Percentiles rank a stretch among this genome's conserved stretches.
Evolutionary conservation across 2,113 vertebrate species (phyloP).

Genomic region (Psilopogon haemacephalus): DNA sequence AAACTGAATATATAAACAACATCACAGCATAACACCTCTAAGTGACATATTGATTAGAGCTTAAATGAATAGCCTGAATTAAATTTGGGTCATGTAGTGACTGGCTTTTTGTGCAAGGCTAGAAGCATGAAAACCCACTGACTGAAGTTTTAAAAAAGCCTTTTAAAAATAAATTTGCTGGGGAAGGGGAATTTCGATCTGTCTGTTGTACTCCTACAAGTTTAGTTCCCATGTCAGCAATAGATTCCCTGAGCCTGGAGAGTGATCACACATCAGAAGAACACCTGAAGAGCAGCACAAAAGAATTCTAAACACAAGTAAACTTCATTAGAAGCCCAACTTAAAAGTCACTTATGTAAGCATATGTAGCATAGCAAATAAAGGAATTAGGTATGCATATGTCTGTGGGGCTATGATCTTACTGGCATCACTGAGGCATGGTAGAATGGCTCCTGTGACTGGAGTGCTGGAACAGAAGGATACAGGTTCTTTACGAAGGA

Average conservation of each 20-base stretch:
- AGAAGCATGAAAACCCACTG: not conserved
- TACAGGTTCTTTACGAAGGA: too few relatives aligned
- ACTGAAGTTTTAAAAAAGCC: not conserved
- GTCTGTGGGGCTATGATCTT: too few relatives aligned
- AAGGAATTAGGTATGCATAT: not conserved
- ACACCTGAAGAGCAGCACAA: not conserved
- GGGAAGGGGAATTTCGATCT: not conserved
- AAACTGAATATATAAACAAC: conserved; percentile 40
- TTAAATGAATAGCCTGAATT: conserved; percentile 30
- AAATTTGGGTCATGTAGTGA: not conserved
- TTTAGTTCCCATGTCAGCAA: not conserved
- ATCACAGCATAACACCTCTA: not conserved
- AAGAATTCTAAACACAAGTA: not conserved
- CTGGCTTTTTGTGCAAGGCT: not conserved
- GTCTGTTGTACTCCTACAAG: not conserved
- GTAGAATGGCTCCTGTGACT: too few relatives aligned
- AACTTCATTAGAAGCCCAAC: not conserved
- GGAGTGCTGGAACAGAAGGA: too few relatives aligned
- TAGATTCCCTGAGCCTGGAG: not conserved
- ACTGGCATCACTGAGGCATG: too few relatives aligned
- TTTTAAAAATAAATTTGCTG: not conserved
- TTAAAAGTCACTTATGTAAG: not conserved
- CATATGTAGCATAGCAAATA: not conserved
- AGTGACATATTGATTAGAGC: conserved; percentile 47
- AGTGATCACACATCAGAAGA: not conserved